Evolutionary conservation across 2,113 vertebrate genomes (phyloP), one percentile per base, ranked within the genome.

Genomic region (Phylloscopus trochilus): DNA sequence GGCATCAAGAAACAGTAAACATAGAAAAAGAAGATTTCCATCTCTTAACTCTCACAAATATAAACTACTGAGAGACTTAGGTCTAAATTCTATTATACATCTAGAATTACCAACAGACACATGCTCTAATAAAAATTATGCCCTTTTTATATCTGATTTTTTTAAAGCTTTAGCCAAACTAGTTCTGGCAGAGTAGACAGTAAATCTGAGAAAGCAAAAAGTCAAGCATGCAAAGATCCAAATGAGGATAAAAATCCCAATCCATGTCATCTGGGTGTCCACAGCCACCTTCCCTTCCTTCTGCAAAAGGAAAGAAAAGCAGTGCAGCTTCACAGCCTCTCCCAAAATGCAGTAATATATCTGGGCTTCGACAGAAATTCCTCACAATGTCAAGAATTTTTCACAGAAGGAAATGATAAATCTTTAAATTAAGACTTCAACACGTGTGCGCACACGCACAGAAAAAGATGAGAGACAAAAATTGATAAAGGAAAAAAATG

Each of bases 391-490:
- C 33, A 52, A n/a, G 11, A 33, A 8, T 27, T 86, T 77, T 87
- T 59, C 77, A 80, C 23, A 22, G 13, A 55, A n/a, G 6, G 22
- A 62, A 73, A 83, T 1, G 1, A 67, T 23, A 76, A 80, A 43
- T 33, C 55, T 64, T 91, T 68, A 53, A 28, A 72, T 77, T 43
- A 58, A 51, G 58, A 76, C 21, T 43, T 41, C 15, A 62, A 37
- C 5, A 13, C 0, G 2, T 1, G 1, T 4, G 2, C 0, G 0
- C 10, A 31, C 18, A 11, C 1, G 3, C 20, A 51, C 1, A 13
- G 44, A 49, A 35, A 44, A 85, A 74, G 68, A 59, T n/a, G 44
- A 56, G 60, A 72, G 39, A 46, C 12, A 60, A 58, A 75, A 72
- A 52, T 0, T 27, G 33, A 51, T 56, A 76, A 46, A 8, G 28